These are phyloP conservation scores for Nomada lathburiana DNA, from an alignment of 2,888 invertebrate species.

Conservation along the genomic window DNA sequence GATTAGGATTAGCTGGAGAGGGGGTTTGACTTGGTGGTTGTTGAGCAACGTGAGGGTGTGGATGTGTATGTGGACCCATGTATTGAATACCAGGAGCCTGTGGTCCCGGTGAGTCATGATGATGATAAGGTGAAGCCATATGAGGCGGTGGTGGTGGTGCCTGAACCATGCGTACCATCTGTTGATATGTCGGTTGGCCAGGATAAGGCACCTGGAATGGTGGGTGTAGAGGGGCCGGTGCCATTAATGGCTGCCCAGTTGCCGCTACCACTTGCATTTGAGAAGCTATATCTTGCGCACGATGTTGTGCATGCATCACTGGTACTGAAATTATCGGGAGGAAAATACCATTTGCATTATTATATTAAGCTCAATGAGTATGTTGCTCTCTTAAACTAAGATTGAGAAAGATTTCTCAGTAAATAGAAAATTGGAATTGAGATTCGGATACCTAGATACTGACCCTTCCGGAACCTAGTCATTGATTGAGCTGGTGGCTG, in stretches of 20 bases:
- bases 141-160: conserved; percentile 81
- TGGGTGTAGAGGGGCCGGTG: conserved; percentile 91
- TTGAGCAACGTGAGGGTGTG: conserved; percentile 81
- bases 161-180: conserved; percentile 85
- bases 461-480: conserved; percentile 84
- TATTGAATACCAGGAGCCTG: conserved; percentile 86
- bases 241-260: conserved; percentile 92
- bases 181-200: conserved; percentile 85
- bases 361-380: background rate
- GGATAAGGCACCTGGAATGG: conserved; percentile 88
- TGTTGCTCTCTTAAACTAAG: background rate
- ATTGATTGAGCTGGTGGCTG: conserved; percentile 81
- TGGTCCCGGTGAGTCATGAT: conserved; percentile 86
- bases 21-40: conserved; percentile 83
- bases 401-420: conserved; percentile 10
- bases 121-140: conserved; percentile 82
- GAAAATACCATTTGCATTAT: conserved; percentile 10
- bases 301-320: conserved; percentile 82
- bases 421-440: conserved; percentile 47
- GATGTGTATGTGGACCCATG: conserved; percentile 85
- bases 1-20: conserved; percentile 83
- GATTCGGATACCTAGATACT: conserved; percentile 77
- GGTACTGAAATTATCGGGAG: conserved; percentile 78
- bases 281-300: conserved; percentile 87
- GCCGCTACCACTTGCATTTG: conserved; percentile 93